Conservation (phyloP, 2,888 invertebrate genomes). For the Bruchidius siliquastri region DNA sequence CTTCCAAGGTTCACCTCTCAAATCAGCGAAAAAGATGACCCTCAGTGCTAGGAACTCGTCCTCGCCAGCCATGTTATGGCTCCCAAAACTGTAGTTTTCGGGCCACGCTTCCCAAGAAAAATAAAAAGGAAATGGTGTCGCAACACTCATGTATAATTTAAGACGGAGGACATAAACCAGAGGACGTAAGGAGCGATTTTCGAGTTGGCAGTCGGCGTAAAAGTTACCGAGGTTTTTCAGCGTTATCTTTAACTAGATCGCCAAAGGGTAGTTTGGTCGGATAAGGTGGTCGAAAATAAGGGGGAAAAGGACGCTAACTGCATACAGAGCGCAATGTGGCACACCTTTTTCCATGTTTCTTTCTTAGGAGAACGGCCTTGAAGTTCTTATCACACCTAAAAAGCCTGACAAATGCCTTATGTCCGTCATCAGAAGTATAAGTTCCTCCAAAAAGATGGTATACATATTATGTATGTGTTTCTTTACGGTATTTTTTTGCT, state of each 20-base stretch:
- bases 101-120: conserved; percentile 85
- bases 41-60: conserved; percentile 82
- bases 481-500: too few relatives aligned
- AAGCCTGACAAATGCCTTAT: too few relatives aligned
- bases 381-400: too few relatives aligned
- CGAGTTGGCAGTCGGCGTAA: not conserved
- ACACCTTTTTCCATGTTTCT: too few relatives aligned
- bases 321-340: too few relatives aligned
- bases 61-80: conserved; percentile 65
- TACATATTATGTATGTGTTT: too few relatives aligned
- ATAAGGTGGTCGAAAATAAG: not conserved
- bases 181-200: not conserved
- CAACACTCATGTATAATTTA: not conserved
- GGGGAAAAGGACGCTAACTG: not conserved
- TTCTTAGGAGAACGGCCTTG: too few relatives aligned
- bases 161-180: not conserved
- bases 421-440: too few relatives aligned
- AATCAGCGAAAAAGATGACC: conserved; percentile 82
- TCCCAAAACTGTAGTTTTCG: conserved; percentile 85
- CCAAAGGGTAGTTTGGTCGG: not conserved
- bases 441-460: too few relatives aligned
- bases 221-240: not conserved
- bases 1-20: conserved; percentile 54
- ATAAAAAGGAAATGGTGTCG: conserved; percentile 3
- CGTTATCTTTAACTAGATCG: not conserved